phyloP scores from a whole-genome alignment of 37 sponge, comb jelly and placozoan species.

The Chondrilla cf. caribensis region DNA sequence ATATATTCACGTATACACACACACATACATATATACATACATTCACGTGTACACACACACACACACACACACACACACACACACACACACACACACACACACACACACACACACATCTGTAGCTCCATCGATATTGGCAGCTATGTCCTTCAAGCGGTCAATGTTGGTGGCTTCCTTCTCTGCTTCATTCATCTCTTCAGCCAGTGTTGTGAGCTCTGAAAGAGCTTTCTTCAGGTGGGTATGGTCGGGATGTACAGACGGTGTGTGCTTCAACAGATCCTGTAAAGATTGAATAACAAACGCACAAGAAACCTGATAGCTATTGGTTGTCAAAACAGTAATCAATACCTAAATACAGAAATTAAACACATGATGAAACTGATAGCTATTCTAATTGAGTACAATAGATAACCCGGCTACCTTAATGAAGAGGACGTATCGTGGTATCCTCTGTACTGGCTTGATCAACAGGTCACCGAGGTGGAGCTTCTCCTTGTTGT shows the following conservation, averaged over 20 bases:
- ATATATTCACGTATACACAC: no score
- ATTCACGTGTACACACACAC: no score
- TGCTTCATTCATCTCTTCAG: constrained; percentile 67
- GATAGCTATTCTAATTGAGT: no score
- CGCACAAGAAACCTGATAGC: no score
- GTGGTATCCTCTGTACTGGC: constrained; percentile 89
- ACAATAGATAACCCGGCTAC: not conserved
- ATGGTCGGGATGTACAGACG: constrained; percentile 68
- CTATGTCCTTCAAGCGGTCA: constrained; percentile 63
- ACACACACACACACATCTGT: constrained; percentile 38
- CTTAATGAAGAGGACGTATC: constrained; percentile 84
- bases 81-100: no score
- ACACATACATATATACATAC: no score
- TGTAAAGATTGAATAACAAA: constrained; percentile 16
- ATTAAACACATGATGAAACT: no score
- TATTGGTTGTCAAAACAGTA: not conserved
- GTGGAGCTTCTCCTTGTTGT: constrained; percentile 52
- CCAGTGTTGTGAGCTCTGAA: constrained; percentile 62
- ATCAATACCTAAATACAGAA: not conserved
- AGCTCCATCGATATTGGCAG: constrained; percentile 63
- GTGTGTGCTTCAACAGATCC: constrained; percentile 85
- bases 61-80: no score
- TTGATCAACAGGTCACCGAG: constrained; percentile 81
- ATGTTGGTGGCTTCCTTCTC: constrained; percentile 60
- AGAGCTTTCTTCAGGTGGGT: constrained; percentile 64